Base-by-base conservation (phyloP, 2,888 invertebrate genomes). In the Dicycla oo region DNA sequence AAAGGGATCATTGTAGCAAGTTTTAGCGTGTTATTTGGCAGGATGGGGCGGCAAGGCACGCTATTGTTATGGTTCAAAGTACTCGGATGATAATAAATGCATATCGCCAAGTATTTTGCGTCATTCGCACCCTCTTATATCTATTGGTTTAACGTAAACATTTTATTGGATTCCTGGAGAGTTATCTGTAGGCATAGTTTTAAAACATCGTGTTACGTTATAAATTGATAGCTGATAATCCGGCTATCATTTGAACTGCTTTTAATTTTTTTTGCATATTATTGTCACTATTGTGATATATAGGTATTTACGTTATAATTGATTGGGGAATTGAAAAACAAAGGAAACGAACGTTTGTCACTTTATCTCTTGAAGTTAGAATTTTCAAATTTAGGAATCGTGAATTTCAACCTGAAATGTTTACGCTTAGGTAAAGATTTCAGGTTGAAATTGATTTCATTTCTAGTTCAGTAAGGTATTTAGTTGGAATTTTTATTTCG, bases 61-160 rank as follows among this genome's bases (percentile, higher is more conserved):
- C 83, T 86, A 76, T 88, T 86, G 85, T 88, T 86, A 75, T 75
- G 74, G 88, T 89, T 88, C 88, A 89, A 88, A 90, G 88, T 89
- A 87, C 84, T 86, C 69, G 23, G 62, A 73, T 83, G 83, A 88
- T 91, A 89, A 84, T 85, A 78, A 79, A 63, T 70, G 75, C 67
- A 70, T 86, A 85, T 80, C 73, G 86, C 68, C 53, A 65, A 81
- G 80, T 81, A 87, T 81, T 89, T 89, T 91, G 84, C 89, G 88
- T 91, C 89, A 90, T 87, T 83, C 78, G 67, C 82, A 86, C 83
- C 81, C 73, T 75, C 74, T 69, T 85, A 80, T 79, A 76, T n/a
- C n/a, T n/a, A 30, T 80, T 78, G 68, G 73, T 78, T 49, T 71
- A 85, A 85, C 74, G 83, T 90, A 90, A 88, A 90, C 84, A 89